Base-by-base conservation (phyloP, 2,888 invertebrate genomes). In the Drosophila maculinotata region DNA sequence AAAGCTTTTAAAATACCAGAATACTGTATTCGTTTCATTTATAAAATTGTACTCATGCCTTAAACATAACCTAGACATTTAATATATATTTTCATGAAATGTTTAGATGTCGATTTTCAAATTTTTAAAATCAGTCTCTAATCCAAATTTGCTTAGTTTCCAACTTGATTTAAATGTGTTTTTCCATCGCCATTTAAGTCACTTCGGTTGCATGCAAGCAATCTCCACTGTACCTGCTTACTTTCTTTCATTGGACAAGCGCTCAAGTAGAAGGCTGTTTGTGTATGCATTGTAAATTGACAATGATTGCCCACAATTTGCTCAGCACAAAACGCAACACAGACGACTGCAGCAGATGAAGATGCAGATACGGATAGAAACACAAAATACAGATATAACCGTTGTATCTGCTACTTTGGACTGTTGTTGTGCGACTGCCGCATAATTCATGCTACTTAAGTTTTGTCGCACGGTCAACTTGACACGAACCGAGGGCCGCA, bases 251-350 rank as follows among this genome's bases (percentile, higher is more conserved):
- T 54, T 38, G 51, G 56, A 56, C 56, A 59, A 28, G 41, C 54
- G 41, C 52, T 30, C 67, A 60, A 71, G 71, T 65, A 44, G 67
- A 65, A 77, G 76, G 60, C 80, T 73, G 44, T 69, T 68, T 76
- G 71, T 69, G 66, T 66, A 57, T 70, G 87, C 79, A 74, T 69
- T 81, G 83, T 76, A 79, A 84, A 84, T 84, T 84, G 83, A 81
- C 87, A 79, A 84, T 84, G 87, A 84, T 84, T 84, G 87, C 85
- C 70, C 76, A 84, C 85, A 84, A 84, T 87, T 84, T 84, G 82
- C 87, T 74, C 68, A 63, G 47, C 71, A 74, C 60, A 75, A 67
- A 69, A 53, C 58, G 56, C 62, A 69, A 72, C 68, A 60, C 45
- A 57, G 49, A 63, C 64, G 60, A 54, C 49, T 62, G 51, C 45